Percentiles rank a stretch among this genome's conserved stretches.
Evolutionary conservation across 2,888 invertebrate species (phyloP).

Genomic region (Lucinisca nassula): DNA sequence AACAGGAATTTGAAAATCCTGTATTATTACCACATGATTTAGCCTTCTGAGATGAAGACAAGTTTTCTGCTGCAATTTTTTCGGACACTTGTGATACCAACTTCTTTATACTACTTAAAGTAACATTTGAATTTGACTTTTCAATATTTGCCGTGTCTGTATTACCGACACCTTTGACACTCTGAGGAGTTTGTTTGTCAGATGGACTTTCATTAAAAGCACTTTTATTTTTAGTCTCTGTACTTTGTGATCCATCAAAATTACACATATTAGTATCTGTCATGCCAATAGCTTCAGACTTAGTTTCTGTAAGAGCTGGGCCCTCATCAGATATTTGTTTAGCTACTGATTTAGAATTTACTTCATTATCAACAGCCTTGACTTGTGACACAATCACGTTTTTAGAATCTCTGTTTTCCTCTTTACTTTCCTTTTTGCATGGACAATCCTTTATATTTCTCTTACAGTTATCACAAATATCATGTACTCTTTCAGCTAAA

Average conservation of each 20-base stretch:
- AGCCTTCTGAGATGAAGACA: not conserved
- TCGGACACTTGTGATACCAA: not conserved
- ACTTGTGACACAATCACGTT: not conserved
- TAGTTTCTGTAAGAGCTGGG: not conserved
- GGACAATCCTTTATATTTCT: not conserved
- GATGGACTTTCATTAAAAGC: too few relatives aligned
- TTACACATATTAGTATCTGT: too few relatives aligned
- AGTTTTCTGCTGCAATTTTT: not conserved
- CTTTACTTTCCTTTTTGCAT: not conserved
- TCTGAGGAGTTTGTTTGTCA: not conserved
- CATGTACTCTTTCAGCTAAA: too few relatives aligned
- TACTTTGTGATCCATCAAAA: too few relatives aligned
- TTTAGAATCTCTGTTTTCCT: not conserved
- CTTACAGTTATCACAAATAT: not conserved
- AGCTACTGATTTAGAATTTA: not conserved
- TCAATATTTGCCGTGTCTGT: not conserved
- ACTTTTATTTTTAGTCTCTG: too few relatives aligned
- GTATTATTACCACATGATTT: not conserved
- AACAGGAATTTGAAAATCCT: not conserved
- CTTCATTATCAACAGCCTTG: not conserved
- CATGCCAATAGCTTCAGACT: too few relatives aligned
- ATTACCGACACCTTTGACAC: too few relatives aligned
- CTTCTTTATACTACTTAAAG: slow-evolving; percentile 7
- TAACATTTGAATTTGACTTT: not conserved
- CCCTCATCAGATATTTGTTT: not conserved